phyloP scores from a whole-genome alignment of 2,113 vertebrate species.

The Dendrocopos noguchii region DNA sequence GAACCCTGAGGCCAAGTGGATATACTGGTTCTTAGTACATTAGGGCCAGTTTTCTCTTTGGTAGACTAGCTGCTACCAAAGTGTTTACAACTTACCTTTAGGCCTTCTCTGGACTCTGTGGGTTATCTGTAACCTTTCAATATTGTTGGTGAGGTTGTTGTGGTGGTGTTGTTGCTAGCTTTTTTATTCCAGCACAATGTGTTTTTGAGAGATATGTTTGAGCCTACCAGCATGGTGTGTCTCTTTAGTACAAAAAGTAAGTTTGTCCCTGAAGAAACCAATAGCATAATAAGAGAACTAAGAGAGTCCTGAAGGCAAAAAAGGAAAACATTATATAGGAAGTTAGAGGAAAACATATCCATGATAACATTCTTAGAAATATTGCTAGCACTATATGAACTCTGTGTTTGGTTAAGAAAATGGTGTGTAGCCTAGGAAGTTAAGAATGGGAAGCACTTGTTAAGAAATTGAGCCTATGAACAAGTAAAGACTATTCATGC shows the following conservation, averaged over 20 bases:
- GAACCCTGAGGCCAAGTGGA: not conserved
- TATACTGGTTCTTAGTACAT: not conserved
- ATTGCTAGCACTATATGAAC: not conserved
- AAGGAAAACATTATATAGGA: not conserved
- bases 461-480: not conserved
- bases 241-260: not conserved
- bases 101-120: not conserved
- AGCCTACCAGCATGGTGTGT: not conserved
- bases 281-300: not conserved
- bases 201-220: not conserved
- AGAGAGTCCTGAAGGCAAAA: not conserved
- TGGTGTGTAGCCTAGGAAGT: not conserved
- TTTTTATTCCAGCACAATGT: not conserved
- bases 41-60: not conserved
- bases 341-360: not conserved
- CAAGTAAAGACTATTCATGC: not conserved
- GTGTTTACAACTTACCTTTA: not conserved
- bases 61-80: not conserved
- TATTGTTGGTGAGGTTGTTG: not conserved
- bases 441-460: not conserved
- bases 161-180: not conserved
- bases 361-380: not conserved
- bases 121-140: not conserved
- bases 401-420: not conserved
- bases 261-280: not conserved